Evolutionary conservation across 2,797 vertebrate species (phyloP).

Genomic region (Myripristis jacobus): DNA sequence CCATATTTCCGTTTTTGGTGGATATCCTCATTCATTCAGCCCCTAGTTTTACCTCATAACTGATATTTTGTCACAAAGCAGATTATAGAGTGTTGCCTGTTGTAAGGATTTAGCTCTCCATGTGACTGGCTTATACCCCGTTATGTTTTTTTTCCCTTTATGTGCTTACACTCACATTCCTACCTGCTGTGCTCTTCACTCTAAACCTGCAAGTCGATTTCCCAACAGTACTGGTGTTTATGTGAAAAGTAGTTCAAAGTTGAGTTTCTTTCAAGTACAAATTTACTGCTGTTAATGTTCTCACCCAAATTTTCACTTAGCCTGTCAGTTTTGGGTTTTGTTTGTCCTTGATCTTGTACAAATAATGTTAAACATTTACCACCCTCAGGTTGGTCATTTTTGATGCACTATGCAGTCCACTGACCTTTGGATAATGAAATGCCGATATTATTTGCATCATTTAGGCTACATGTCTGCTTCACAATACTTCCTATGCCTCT

Average conservation of each 20-base stretch:
- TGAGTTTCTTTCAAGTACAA: background rate
- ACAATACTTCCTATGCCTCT: background rate
- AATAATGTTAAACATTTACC: background rate
- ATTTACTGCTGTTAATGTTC: too few relatives aligned
- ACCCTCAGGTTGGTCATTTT: background rate
- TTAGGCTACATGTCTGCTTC: background rate
- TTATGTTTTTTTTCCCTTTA: background rate
- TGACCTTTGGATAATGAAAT: background rate
- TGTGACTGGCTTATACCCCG: slow-evolving; percentile 39
- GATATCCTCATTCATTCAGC: background rate
- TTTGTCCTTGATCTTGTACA: background rate
- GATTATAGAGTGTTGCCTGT: slow-evolving; percentile 25
- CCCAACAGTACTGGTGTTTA: background rate
- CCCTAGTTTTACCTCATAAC: slow-evolving; percentile 4
- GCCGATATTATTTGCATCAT: background rate
- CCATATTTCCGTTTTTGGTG: background rate
- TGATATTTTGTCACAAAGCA: slow-evolving; percentile 18
- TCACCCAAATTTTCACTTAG: too few relatives aligned
- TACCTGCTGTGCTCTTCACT: background rate
- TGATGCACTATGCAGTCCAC: background rate
- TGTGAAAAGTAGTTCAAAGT: background rate
- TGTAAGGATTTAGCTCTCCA: slow-evolving; percentile 41
- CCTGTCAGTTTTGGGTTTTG: background rate
- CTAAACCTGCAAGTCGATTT: background rate
- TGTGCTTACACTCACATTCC: slow-evolving; percentile 13